These are phyloP conservation scores for Acanthopleura granulata DNA, from an alignment of 2,888 invertebrate genomes.

Conservation along the genomic window DNA sequence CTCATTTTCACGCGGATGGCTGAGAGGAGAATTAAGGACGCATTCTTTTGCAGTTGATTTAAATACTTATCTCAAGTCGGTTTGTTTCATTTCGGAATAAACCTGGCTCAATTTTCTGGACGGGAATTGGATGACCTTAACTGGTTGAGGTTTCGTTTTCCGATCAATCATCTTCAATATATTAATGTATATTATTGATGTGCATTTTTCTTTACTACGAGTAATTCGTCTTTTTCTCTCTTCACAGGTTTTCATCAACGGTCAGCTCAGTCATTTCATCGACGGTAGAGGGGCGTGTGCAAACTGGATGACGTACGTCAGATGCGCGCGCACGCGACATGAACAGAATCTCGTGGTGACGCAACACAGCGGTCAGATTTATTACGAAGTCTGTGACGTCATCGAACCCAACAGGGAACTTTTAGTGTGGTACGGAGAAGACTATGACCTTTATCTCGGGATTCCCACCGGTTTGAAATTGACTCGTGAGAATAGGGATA, in stretches of 20 bases:
- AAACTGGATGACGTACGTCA: constrained; percentile 69
- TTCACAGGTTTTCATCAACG: constrained; percentile 63
- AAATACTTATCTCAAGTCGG: no score
- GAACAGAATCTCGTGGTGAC: constrained; percentile 62
- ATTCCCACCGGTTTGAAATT: constrained; percentile 59
- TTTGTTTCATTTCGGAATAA: no score
- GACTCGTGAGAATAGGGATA: not conserved
- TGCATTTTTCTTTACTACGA: no score
- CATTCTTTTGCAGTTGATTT: no score
- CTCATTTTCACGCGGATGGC: no score
- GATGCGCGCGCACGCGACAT: constrained; percentile 64
- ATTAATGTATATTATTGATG: no score
- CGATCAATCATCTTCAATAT: no score
- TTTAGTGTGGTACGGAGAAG: constrained; percentile 69
- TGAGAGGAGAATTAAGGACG: no score
- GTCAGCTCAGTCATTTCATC: constrained; percentile 65
- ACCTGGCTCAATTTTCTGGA: no score
- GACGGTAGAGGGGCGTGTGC: constrained; percentile 64
- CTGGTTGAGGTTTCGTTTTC: no score
- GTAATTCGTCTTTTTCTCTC: not conserved
- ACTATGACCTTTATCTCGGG: constrained; percentile 68
- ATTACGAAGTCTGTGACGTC: constrained; percentile 57
- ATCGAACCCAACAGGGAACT: constrained; percentile 59
- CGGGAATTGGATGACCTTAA: no score
- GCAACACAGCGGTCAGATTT: constrained; percentile 62